Base-by-base conservation (phyloP, 1,140 invertebrate species). In the Zaprionus gabonicus region DNA sequence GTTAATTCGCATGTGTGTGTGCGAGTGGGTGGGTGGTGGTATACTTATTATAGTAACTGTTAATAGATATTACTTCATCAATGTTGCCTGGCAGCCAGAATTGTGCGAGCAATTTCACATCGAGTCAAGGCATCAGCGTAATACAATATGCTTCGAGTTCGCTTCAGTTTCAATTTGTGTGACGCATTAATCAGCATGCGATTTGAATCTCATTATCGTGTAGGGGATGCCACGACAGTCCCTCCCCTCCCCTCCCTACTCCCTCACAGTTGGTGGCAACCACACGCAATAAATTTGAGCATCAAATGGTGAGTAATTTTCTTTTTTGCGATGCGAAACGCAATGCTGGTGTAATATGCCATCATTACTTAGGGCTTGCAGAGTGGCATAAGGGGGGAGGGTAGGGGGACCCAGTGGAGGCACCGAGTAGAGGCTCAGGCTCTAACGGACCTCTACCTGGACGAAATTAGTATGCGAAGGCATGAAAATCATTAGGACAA, bases 241-340 rank as follows among this genome's bases (percentile, higher is more conserved):
- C 23, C 23, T 23, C 23, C 23, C 23, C 23, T 23, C 23, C 2
- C 23, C 23, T 23, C 23, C 15, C 36, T 9, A 41, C 41, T 17
- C 70, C 36, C 15, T 56, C 68, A 38, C 49, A 20, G 51, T 55
- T 15, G 51, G 17, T 70, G 38, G 56, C 62, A 67, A 69, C 74
- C 73, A 53, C 74, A 83, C 63, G 63, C 82, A 70, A 86, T 86
- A 82, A 85, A 85, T 85, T 82, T 57, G 27, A 81, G 82, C 82
- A 86, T 86, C 82, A 86, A 85, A 85, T 85, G 82, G 76, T 85
- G 82, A 86, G 71, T 76, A 86, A 86, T 86, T 85, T 81, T 76
- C 77, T 80, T 68, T 74, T 70, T 56, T 80, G 4, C n/a, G 28
- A 41, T 51, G 23, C 38, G 53, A 63, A 38, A 25, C 60, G 56